Base-by-base conservation (phyloP, 2,797 vertebrate species). In the Pipistrellus pygmaeus region DNA sequence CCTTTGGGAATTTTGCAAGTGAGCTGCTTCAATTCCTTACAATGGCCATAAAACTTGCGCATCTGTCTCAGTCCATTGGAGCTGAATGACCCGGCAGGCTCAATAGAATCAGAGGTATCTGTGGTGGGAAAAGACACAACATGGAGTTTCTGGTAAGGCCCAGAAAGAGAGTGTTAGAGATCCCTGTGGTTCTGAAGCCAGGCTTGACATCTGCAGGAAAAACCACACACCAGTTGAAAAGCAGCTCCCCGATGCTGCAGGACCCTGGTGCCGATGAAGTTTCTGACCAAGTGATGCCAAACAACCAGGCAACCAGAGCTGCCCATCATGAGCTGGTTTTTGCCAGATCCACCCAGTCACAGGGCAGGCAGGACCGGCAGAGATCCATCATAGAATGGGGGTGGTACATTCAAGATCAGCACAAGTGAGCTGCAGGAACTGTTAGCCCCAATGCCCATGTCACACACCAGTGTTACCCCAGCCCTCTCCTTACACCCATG, bases 361-460 rank as follows among this genome's bases (percentile, higher is more conserved):
- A 3, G 46, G 64, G 21, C 66, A 71, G 71, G 66, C 53, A 25
- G 84, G 44, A 48, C 80, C 75, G 41, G 46, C 6, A 23, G 69
- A 7, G 30, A 57, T 2, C 3, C 3, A 1, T 30, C 17, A 0
- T 38, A 64, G 35, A 48, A 51, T 0, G 1, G 27, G 64, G 57
- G 81, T 4, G 23, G 66, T 11, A 25, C 18, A 10, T 18, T 73
- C 17, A n/a, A 41, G 66, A 77, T 60, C 66, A 41, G 44, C 25
- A 5, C 30, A 10, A 18, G 15, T 30, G 30, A 64, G 80, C 51
- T 48, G 8, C 32, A 53, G 18, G 27, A 55, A 17, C 17, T n/a
- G 25, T 62, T 0, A 35, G 27, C 13, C 48, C 78, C 23, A 17
- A n/a, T 8, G 3, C 32, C 38, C 38, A n/a, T 6, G 15, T 35